Percentiles rank a stretch among this genome's conserved stretches.
Conservation (phyloP, 2,797 vertebrate genomes). For the Mus spretus region DNA sequence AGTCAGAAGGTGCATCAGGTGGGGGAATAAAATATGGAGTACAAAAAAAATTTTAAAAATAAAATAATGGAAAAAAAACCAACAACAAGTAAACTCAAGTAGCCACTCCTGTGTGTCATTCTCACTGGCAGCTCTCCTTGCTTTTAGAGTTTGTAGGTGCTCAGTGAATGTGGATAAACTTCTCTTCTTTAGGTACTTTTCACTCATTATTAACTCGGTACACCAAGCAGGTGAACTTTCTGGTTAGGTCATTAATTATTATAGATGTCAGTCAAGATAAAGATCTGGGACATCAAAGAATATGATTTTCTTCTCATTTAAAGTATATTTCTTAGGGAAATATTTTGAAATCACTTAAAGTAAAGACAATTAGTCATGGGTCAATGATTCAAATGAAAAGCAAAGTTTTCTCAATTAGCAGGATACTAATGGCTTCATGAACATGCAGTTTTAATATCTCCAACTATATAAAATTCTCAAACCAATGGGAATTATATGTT, state of each 20-base stretch:
- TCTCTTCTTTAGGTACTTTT: not conserved
- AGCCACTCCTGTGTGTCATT: not conserved
- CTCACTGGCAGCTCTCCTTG: rapidly evolving
- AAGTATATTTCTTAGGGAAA: slow-evolving; percentile 60
- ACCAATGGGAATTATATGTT: not conserved
- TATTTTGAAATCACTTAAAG: slow-evolving; percentile 44
- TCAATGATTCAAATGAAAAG: slow-evolving; percentile 8
- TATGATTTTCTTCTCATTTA: not conserved
- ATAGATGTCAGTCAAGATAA: slow-evolving; percentile 47
- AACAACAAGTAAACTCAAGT: not conserved
- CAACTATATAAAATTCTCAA: not conserved
- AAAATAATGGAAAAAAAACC: too few species aligned
- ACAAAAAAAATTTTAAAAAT: too few species aligned
- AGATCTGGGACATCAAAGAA: slow-evolving; percentile 30
- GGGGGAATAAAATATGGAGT: too few species aligned
- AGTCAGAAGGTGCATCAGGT: too few species aligned
- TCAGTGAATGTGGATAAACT: not conserved
- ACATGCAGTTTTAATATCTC: slow-evolving; percentile 40
- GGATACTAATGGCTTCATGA: slow-evolving; percentile 39
- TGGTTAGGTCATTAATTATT: slow-evolving; percentile 57
- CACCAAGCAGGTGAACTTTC: not conserved
- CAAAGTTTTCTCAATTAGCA: slow-evolving; percentile 47
- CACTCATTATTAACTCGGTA: not conserved
- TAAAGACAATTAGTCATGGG: not conserved
- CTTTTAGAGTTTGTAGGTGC: slow-evolving; percentile 11